Conservation (phyloP, 2,888 invertebrate genomes). For the Caenorhabditis wallacei region DNA sequence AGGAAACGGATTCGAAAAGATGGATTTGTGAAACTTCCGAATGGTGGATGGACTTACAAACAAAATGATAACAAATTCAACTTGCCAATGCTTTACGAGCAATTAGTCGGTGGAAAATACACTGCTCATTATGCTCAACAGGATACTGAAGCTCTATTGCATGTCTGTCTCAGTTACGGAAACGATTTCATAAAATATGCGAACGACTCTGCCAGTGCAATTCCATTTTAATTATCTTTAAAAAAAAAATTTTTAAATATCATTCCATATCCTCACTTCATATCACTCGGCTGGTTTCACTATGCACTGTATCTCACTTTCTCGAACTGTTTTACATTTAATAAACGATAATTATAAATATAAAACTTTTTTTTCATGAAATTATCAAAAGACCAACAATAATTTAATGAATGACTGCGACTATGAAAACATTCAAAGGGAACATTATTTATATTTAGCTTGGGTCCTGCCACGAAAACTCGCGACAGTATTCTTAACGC, state of each 20-base stretch:
- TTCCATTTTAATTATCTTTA: conserved; percentile 64
- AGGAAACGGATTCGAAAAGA: conserved; percentile 27
- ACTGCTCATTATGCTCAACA: conserved; percentile 77
- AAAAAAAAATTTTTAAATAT: too few species aligned
- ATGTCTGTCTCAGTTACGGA: conserved; percentile 77
- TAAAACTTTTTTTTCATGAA: too few species aligned
- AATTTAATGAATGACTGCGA: too few species aligned
- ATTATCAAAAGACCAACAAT: too few species aligned
- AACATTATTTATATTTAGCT: too few species aligned
- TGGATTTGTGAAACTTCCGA: conserved; percentile 25
- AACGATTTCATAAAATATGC: conserved; percentile 75
- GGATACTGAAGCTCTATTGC: conserved; percentile 77
- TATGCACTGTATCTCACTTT: conserved; percentile 23
- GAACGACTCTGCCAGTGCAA: conserved; percentile 66
- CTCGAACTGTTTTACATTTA: too few species aligned
- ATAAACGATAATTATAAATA: too few species aligned
- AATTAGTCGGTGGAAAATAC: conserved; percentile 41
- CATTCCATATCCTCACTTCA: not conserved
- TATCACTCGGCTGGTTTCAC: not conserved
- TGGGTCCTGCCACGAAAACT: too few species aligned
- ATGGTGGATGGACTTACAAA: conserved; percentile 28
- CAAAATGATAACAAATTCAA: conserved; percentile 5
- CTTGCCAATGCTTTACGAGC: conserved; percentile 11
- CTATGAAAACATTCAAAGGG: too few species aligned
- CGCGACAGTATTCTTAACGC: too few species aligned